Evolutionary conservation across 2,113 vertebrate species (phyloP).

Genomic region (Scalopus aquaticus): DNA sequence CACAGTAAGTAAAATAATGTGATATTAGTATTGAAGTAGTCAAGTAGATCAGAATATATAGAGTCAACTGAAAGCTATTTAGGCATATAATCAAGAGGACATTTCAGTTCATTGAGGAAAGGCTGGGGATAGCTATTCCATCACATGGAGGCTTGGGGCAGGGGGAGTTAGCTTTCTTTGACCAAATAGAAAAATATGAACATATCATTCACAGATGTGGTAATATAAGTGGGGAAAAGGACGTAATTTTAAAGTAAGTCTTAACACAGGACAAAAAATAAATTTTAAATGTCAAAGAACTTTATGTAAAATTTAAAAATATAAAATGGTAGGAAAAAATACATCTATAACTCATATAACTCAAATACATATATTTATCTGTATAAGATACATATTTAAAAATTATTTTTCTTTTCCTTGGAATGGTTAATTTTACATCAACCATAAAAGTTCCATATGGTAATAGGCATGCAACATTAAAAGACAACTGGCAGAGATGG

Average conservation of each 20-base stretch:
- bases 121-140: too few relatives aligned
- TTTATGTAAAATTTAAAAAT: background rate
- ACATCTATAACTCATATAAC: background rate
- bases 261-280: background rate
- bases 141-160: background rate
- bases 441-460: background rate
- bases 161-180: background rate
- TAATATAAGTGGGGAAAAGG: background rate
- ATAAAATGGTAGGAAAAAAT: slow-evolving; percentile 9
- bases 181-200: background rate
- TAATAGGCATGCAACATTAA: background rate
- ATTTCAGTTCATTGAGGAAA: background rate
- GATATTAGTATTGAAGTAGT: background rate
- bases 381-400: background rate
- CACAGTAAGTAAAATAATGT: background rate
- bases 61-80: background rate
- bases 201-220: background rate
- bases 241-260: background rate
- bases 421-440: background rate
- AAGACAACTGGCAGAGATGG: background rate
- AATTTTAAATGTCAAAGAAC: background rate
- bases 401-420: background rate
- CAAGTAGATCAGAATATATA: background rate
- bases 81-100: background rate
- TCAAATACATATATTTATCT: too few relatives aligned